Percentiles rank a stretch among this genome's conserved stretches.
phyloP scores from a whole-genome alignment of 2,113 vertebrate genomes.

The Chitala chitala region DNA sequence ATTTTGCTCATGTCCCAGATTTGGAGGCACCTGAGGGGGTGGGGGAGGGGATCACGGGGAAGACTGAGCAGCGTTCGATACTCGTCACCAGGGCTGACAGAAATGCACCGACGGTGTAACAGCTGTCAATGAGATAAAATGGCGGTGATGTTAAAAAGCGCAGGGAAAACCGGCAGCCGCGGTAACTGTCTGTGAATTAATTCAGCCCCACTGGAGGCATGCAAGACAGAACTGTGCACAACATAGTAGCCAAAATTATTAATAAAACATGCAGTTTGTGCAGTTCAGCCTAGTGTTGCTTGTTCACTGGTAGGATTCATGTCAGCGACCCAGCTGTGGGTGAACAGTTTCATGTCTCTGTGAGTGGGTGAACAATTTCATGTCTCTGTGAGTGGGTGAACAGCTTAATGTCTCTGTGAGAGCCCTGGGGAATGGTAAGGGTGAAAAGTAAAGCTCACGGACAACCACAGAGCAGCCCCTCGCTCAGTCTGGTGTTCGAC shows the following conservation, averaged over 20 bases:
- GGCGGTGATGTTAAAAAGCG: background rate
- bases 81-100: background rate
- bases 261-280: too few species aligned
- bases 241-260: background rate
- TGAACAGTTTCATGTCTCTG: too few species aligned
- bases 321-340: too few species aligned
- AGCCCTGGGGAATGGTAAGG: too few species aligned
- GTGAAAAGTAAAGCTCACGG: too few species aligned
- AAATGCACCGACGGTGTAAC: background rate
- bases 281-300: too few species aligned
- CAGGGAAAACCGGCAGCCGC: background rate
- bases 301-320: too few species aligned
- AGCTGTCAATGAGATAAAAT: background rate
- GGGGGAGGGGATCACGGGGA: slow-evolving; percentile 3
- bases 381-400: too few species aligned
- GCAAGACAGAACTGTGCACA: background rate
- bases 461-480: too few species aligned
- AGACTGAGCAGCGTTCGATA: slow-evolving; percentile 1
- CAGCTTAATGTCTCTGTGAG: too few species aligned
- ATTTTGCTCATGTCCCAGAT: slow-evolving; percentile 18
- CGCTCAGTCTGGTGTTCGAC: too few species aligned
- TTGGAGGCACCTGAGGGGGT: background rate
- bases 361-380: too few species aligned
- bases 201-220: background rate
- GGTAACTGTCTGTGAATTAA: background rate